Evolutionary conservation across 1,140 invertebrate species (phyloP).

Genomic region (Sminthurides bifidus): DNA sequence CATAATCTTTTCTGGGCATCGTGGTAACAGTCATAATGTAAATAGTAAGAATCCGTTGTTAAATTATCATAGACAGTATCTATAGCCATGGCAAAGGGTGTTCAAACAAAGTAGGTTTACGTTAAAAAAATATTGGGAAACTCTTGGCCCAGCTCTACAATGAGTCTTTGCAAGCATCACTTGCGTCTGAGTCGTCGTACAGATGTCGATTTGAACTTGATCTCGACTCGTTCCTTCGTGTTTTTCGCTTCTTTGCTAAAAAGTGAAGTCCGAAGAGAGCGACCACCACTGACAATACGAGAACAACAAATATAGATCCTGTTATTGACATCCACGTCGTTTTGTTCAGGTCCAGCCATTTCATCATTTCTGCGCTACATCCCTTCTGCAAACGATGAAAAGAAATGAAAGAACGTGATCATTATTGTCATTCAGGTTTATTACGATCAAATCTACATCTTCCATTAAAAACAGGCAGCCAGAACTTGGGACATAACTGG

Average conservation of each 20-base stretch:
- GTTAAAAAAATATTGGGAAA: not conserved
- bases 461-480: not conserved
- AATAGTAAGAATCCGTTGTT: too few species aligned
- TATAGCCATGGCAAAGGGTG: not conserved
- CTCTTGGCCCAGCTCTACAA: constrained; percentile 16
- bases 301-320: constrained; percentile 33
- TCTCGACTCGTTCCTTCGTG: constrained; percentile 29
- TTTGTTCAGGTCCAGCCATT: constrained; percentile 37
- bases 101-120: not conserved
- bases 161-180: constrained; percentile 30
- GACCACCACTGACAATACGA: constrained; percentile 33
- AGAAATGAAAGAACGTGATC: constrained; percentile 4
- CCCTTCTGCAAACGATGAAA: constrained; percentile 33
- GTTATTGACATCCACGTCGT: constrained; percentile 36
- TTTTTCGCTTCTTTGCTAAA: constrained; percentile 26
- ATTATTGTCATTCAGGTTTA: not conserved
- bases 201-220: constrained; percentile 29
- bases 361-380: constrained; percentile 35
- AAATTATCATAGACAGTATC: too few species aligned
- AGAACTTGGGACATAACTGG: not conserved
- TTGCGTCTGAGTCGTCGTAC: constrained; percentile 29
- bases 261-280: constrained; percentile 33
- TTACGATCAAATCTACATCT: not conserved
- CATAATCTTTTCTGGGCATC: too few species aligned
- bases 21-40: too few species aligned